A percentile compares a stretch with the other conserved stretches of the same genome.
These are phyloP conservation scores for Gallinago stenura DNA, from an alignment of 2,797 vertebrate genomes.

Conservation along the genomic window DNA sequence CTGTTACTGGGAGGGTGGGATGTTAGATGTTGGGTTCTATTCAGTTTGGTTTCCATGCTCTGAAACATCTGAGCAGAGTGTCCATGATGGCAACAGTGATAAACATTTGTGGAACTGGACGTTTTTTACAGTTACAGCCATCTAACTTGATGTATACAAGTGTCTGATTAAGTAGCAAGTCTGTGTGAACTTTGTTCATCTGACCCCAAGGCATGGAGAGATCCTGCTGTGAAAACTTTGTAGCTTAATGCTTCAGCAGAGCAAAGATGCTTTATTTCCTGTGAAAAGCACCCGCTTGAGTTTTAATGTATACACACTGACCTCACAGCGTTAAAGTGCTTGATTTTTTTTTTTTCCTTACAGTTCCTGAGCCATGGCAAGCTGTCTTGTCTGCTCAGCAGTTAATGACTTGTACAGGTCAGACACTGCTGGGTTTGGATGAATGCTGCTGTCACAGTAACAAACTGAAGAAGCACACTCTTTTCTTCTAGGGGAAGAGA, in stretches of 20 bases:
- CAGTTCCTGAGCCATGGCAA: not conserved
- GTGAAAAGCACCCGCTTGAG: not conserved
- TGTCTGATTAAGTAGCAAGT: not conserved
- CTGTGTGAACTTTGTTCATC: not conserved
- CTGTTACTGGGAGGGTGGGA: not conserved
- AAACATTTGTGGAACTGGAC: not conserved
- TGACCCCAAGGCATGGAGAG: not conserved
- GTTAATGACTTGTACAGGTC: not conserved
- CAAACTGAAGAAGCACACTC: not conserved
- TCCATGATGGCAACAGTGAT: not conserved
- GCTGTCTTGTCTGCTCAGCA: not conserved
- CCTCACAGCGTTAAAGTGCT: not conserved
- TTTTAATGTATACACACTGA: not conserved
- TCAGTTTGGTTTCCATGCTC: not conserved
- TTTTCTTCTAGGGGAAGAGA: constrained; percentile 90
- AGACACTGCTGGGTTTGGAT: not conserved
- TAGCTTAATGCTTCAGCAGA: not conserved
- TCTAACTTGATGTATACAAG: not conserved
- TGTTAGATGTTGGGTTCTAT: not conserved
- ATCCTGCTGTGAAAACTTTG: not conserved
- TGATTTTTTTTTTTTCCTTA: not conserved
- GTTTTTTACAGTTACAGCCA: not conserved
- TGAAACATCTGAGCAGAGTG: not conserved
- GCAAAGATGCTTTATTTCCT: not conserved
- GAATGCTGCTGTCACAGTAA: not conserved